phyloP scores from a whole-genome alignment of 2,797 vertebrate species.

The Chloroceryle amazona region DNA sequence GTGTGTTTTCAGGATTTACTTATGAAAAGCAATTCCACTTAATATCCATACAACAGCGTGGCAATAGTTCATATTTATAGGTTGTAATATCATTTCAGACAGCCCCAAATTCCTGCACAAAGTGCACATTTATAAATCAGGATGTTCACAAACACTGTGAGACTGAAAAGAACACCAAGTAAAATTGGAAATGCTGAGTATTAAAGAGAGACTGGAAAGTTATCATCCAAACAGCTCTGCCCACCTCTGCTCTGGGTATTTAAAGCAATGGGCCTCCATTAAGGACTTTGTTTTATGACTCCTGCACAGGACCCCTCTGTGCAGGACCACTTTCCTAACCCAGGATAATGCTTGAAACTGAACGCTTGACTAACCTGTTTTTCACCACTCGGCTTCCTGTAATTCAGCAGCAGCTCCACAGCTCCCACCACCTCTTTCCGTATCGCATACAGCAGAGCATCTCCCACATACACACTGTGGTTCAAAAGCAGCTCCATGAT shows the following conservation, averaged over 20 bases:
- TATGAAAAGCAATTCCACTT: conserved; percentile 31
- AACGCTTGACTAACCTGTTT: conserved; percentile 86
- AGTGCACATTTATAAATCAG: not conserved
- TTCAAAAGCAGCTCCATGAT: conserved; percentile 95
- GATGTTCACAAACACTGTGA: not conserved
- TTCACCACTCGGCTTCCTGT: conserved; percentile 91
- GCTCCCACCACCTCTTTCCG: conserved; percentile 96
- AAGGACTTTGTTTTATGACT: not conserved
- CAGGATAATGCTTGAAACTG: not conserved
- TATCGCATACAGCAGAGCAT: conserved; percentile 95
- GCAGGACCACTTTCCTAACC: not conserved
- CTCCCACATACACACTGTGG: conserved; percentile 92
- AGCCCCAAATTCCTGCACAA: conserved; percentile 32
- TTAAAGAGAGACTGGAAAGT: not conserved
- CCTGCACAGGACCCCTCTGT: not conserved
- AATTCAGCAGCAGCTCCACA: conserved; percentile 94
- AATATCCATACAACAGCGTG: not conserved
- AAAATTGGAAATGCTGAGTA: not conserved
- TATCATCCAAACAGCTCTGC: not conserved
- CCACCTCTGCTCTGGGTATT: not conserved
- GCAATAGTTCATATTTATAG: conserved; percentile 44
- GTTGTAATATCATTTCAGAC: conserved; percentile 17
- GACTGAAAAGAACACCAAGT: not conserved
- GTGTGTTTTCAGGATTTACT: conserved; percentile 40
- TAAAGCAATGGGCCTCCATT: not conserved